Percentiles rank a stretch among this genome's conserved stretches.
phyloP scores from a whole-genome alignment of 1,140 invertebrate genomes.

The Solen grandis region DNA sequence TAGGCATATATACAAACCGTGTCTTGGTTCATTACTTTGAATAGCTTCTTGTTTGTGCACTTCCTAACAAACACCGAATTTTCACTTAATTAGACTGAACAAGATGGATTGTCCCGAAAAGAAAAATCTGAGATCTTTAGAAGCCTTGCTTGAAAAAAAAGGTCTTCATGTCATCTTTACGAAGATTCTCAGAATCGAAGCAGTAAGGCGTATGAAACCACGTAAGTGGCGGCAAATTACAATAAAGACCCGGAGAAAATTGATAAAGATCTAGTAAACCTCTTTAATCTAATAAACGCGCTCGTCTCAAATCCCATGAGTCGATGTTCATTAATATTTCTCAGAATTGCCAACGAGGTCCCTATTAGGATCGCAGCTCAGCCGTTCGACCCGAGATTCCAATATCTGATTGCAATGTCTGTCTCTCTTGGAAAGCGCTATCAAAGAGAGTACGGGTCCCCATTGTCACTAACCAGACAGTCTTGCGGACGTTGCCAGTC shows the following conservation, averaged over 20 bases:
- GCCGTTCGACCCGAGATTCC: neutral
- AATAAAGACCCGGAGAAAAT: constrained; percentile 51
- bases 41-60: too few species aligned
- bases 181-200: too few species aligned
- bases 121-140: too few species aligned
- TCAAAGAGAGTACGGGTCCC: constrained; percentile 10
- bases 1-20: too few species aligned
- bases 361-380: constrained; percentile 1
- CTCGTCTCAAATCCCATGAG: constrained; percentile 46
- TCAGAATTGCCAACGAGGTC: constrained; percentile 15
- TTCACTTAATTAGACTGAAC: too few species aligned
- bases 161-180: too few species aligned
- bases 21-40: too few species aligned
- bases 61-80: too few species aligned
- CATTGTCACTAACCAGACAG: too few species aligned
- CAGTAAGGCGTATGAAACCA: constrained; percentile 20
- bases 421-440: constrained; percentile 13
- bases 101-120: too few species aligned
- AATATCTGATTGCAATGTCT: constrained; percentile 19
- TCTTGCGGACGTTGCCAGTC: too few species aligned
- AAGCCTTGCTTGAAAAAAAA: too few species aligned
- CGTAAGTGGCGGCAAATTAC: constrained; percentile 52
- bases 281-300: constrained; percentile 54
- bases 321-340: constrained; percentile 41
- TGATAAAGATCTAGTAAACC: constrained; percentile 53